phyloP scores from a whole-genome alignment of 2,797 vertebrate genomes.

The Psittacula echo region DNA sequence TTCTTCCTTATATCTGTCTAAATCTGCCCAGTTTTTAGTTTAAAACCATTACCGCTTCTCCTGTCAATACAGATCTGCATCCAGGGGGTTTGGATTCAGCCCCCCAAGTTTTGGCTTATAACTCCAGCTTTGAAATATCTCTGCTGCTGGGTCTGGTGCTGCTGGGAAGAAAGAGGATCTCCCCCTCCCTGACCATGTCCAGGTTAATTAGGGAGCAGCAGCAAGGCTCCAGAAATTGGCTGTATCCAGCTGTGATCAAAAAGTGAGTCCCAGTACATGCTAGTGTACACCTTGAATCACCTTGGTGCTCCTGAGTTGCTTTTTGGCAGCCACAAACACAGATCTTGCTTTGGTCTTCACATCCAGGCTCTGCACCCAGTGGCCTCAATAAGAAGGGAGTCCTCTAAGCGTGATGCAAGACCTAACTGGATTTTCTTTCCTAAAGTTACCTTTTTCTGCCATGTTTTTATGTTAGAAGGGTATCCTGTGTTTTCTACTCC shows the following conservation, averaged over 20 bases:
- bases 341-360: not conserved
- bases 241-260: not conserved
- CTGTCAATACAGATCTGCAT: not conserved
- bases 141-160: not conserved
- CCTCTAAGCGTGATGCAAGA: not conserved
- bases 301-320: not conserved
- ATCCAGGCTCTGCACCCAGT: not conserved
- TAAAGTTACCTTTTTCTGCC: not conserved
- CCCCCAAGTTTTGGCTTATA: not conserved
- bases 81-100: not conserved
- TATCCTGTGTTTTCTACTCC: conserved; percentile 7
- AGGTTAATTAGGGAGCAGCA: not conserved
- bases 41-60: not conserved
- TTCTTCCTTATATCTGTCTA: not conserved
- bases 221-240: fast-evolving
- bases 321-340: not conserved
- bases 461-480: not conserved
- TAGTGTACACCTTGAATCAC: not conserved
- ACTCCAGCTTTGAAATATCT: not conserved
- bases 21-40: not conserved
- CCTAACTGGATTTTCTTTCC: not conserved
- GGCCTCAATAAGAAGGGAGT: not conserved
- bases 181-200: fast-evolving
- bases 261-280: fast-evolving
- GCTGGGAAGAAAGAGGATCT: not conserved